Evolutionary conservation across 2,113 vertebrate genomes (phyloP), one percentile per base, ranked within the genome.

Genomic region (Ailurus styani): DNA sequence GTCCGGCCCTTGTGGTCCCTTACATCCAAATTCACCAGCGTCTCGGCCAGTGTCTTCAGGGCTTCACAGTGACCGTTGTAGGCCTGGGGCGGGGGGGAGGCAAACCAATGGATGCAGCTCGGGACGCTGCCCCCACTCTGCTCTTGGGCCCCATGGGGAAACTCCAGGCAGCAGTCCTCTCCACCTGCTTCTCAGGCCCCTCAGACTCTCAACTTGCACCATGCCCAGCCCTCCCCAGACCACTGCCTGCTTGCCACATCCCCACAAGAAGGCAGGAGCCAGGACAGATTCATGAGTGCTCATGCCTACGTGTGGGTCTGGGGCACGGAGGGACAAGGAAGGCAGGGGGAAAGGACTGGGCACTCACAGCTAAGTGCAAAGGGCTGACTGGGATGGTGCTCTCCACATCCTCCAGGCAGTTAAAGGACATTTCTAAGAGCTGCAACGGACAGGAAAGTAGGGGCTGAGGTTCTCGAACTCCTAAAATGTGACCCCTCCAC

Each of bases 341-440:
- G 57, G 62, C 37, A 50, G 64, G 25, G 72, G 37, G 83, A 31
- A 88, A 27, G 66, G 66, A 57, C 21, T 1, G 10, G 10, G 57
- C 91, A 99, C 99, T 99, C 91, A 99, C 99, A 99, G 99, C 99
- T 99, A 99, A 99, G 99, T 99, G 99, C 99, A 99, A 98, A 98
- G 99, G 99, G 98, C 99, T 99, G 98, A 99, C 99, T 90, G 99
- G 99, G 98, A 99, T 98, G 98, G 99, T 99, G 98, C 99, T 99
- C 98, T 99, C 99, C 98, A 99, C 99, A 68, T 99, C 99, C 98
- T 99, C 99, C 96, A 99, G 98, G 98, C 99, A 99, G 99, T 99
- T 99, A 98, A 99, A 99, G 52, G 99, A 99, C 99, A 99, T 99
- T 98, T 99, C 99, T 99, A 99, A 98, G 95, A 99, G 99, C 99